Conservation (phyloP, 2,797 vertebrate genomes). For the Acanthurus tractus region DNA sequence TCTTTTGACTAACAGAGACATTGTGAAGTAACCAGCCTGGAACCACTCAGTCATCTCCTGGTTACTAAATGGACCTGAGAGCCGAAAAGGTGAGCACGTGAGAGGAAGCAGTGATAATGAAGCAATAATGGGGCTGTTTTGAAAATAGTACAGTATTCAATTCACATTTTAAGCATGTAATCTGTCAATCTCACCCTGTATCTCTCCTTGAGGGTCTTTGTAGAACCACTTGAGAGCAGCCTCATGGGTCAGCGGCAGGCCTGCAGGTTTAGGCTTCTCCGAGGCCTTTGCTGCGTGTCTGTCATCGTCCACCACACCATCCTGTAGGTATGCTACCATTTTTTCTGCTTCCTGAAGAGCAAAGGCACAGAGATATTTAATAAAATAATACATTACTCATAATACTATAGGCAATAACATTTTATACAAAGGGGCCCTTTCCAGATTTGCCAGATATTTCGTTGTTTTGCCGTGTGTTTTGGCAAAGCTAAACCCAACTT, state of each 20-base stretch:
- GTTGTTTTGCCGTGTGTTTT: no score
- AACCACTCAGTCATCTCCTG: conserved; percentile 99
- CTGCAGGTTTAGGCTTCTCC: conserved; percentile 91
- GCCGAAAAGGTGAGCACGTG: neutral
- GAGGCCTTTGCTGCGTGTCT: conserved; percentile 89
- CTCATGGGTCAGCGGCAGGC: conserved; percentile 91
- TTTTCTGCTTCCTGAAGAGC: conserved; percentile 94
- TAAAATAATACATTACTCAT: neutral
- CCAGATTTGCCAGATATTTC: no score
- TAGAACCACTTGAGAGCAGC: conserved; percentile 99
- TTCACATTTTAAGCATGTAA: neutral
- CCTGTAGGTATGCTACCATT: conserved; percentile 99
- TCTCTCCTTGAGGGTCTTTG: conserved; percentile 99
- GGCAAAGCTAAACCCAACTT: no score
- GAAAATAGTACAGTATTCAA: neutral
- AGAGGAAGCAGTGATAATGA: neutral
- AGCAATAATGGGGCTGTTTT: fast-evolving
- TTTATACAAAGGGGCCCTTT: no score
- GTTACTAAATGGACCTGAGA: conserved; percentile 96
- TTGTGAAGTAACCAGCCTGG: conserved; percentile 98
- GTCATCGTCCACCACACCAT: conserved; percentile 94
- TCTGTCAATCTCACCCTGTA: conserved; percentile 89
- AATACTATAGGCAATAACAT: neutral
- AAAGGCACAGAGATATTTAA: neutral
- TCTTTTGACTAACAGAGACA: conserved; percentile 97